Percentiles rank a stretch among this genome's conserved stretches.
These are phyloP conservation scores for Pelobates fuscus DNA, from an alignment of 2,113 vertebrate species.

Conservation along the genomic window DNA sequence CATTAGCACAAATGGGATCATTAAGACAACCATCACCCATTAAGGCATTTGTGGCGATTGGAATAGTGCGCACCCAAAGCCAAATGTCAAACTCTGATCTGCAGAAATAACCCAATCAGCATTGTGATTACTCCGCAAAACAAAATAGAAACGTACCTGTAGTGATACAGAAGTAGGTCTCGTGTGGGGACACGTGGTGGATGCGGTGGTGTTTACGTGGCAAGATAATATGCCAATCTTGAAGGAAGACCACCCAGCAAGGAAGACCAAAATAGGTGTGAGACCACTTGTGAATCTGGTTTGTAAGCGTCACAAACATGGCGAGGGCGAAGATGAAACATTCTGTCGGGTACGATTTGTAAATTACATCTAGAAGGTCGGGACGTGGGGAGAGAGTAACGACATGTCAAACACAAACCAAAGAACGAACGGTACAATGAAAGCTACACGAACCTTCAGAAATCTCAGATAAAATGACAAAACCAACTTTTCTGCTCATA, in stretches of 20 bases:
- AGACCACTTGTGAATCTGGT: constrained; percentile 99
- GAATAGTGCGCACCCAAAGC: too few relatives aligned
- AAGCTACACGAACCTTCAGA: too few relatives aligned
- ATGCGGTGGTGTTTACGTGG: constrained; percentile 94
- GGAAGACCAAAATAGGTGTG: constrained; percentile 96
- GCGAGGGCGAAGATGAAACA: constrained; percentile 88
- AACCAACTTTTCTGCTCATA: too few relatives aligned
- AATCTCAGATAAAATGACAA: too few relatives aligned
- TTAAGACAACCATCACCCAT: too few relatives aligned
- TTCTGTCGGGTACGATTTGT: constrained; percentile 83
- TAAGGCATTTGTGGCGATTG: too few relatives aligned
- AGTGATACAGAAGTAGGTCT: constrained; percentile 99
- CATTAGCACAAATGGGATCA: too few relatives aligned
- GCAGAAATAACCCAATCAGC: too few relatives aligned
- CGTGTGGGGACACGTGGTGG: constrained; percentile 94
- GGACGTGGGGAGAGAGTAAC: neutral
- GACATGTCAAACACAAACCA: neutral
- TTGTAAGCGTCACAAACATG: constrained; percentile 93
- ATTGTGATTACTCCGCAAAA: too few relatives aligned
- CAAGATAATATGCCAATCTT: constrained; percentile 93
- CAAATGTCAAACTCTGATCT: too few relatives aligned
- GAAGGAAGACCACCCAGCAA: constrained; percentile 83
- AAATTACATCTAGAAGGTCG: constrained; percentile 74
- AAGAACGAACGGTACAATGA: too few relatives aligned
- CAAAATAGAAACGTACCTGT: too few relatives aligned